Conservation (phyloP, 2,888 invertebrate genomes). For the Epsilonema sp. region DNA sequence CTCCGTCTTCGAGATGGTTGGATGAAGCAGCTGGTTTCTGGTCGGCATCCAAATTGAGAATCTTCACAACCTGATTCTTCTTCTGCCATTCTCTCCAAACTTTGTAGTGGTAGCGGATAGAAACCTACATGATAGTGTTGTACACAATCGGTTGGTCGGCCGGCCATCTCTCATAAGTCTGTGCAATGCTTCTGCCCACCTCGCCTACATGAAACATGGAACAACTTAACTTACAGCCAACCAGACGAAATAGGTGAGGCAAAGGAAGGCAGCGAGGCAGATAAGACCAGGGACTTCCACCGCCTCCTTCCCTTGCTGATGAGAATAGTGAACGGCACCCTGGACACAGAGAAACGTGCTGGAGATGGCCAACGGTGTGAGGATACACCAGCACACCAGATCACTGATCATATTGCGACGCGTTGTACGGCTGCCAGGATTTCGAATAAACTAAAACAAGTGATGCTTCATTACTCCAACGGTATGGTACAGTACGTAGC, state of each 20-base stretch:
- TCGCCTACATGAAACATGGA: no score
- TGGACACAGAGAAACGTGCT: slow-evolving; percentile 36
- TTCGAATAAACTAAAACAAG: slow-evolving; percentile 39
- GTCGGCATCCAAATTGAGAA: slow-evolving; percentile 1
- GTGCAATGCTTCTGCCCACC: no score
- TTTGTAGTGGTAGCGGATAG: slow-evolving; percentile 19
- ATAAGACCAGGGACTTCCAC: slow-evolving; percentile 22
- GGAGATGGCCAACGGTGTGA: slow-evolving; percentile 41
- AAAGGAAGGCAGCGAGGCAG: slow-evolving; percentile 18
- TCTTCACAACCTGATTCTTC: slow-evolving; percentile 5
- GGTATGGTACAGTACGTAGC: no score
- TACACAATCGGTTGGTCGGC: no score
- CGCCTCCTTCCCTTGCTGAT: slow-evolving; percentile 3
- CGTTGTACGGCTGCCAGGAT: slow-evolving; percentile 32
- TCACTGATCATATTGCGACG: slow-evolving; percentile 37
- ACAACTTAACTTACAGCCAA: slow-evolving; percentile 18
- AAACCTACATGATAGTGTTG: no score
- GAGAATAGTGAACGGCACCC: slow-evolving; percentile 28
- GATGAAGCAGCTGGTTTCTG: background rate
- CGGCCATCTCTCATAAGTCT: no score
- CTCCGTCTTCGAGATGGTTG: background rate
- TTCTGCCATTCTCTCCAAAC: slow-evolving; percentile 19
- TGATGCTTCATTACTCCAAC: no score
- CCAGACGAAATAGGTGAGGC: slow-evolving; percentile 24
- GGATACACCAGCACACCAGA: slow-evolving; percentile 38